These are phyloP conservation scores for Rotaria macrura DNA, from an alignment of 2,888 invertebrate genomes.

Conservation along the genomic window DNA sequence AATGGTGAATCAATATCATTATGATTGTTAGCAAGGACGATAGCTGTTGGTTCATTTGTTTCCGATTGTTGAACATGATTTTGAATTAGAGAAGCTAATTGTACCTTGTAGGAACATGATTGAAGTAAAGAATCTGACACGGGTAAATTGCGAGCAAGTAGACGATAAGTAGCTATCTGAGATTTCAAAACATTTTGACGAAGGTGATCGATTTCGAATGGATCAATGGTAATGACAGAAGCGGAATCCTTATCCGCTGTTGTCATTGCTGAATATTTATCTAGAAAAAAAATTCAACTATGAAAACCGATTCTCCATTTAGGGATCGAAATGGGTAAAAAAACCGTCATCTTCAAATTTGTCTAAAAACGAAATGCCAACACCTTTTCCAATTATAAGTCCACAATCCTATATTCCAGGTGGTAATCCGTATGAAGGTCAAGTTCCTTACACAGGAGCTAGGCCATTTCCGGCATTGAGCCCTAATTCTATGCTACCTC, in stretches of 20 bases:
- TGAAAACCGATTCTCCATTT: too few relatives aligned
- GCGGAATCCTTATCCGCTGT: background rate
- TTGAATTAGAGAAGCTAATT: background rate
- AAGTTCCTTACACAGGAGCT: background rate
- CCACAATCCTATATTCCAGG: background rate
- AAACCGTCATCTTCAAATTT: background rate
- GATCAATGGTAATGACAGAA: background rate
- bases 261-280: background rate
- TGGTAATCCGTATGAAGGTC: too few relatives aligned
- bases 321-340: too few relatives aligned
- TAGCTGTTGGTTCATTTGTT: background rate
- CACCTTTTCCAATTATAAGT: background rate
- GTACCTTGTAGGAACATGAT: constrained; percentile 1
- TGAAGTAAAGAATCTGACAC: constrained; percentile 64
- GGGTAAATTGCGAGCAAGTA: constrained; percentile 78
- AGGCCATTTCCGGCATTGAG: background rate
- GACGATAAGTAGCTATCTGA: constrained; percentile 85
- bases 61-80: background rate
- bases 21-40: background rate
- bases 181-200: constrained; percentile 65
- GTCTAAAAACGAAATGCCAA: background rate
- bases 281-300: background rate
- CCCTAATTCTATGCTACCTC: background rate
- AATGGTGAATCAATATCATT: background rate
- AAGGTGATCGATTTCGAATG: background rate